phyloP scores from a whole-genome alignment of 1,140 invertebrate species.

The Stegodyphus mimosarum region DNA sequence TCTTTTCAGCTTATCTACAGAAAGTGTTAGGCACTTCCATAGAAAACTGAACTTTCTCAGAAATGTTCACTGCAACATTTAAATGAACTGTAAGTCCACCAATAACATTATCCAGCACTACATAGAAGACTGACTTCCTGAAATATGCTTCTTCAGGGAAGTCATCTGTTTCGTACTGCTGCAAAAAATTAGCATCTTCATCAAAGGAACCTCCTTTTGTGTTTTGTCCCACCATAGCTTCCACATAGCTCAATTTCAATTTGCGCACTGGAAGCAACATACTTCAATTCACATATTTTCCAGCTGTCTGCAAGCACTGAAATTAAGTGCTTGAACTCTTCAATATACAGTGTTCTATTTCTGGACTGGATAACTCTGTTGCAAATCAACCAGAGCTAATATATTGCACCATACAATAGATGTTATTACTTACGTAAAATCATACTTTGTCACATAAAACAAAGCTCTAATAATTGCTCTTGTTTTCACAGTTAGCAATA shows the following conservation, averaged over 20 bases:
- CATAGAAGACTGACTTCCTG: background rate
- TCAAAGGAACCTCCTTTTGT: background rate
- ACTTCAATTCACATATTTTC: background rate
- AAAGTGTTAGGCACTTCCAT: no score
- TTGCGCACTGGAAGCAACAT: background rate
- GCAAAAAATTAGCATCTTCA: background rate
- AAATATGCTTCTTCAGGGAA: slow-evolving; percentile 5
- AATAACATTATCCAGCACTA: background rate
- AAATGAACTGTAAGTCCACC: background rate
- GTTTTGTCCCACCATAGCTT: background rate
- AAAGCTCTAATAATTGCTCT: no score
- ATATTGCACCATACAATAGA: no score
- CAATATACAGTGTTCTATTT: background rate
- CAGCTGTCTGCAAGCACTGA: background rate
- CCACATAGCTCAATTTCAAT: background rate
- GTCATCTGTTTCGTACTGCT: background rate
- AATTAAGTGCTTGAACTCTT: background rate
- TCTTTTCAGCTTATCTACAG: no score
- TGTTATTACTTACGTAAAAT: no score
- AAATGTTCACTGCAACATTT: background rate
- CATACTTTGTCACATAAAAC: no score
- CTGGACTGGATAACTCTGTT: no score
- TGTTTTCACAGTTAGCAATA: no score
- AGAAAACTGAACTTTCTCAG: background rate
- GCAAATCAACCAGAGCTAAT: no score